Percentiles rank a stretch among this genome's conserved stretches.
phyloP scores from a whole-genome alignment of 2,888 invertebrate species.

The Tupiocoris notatus region DNA sequence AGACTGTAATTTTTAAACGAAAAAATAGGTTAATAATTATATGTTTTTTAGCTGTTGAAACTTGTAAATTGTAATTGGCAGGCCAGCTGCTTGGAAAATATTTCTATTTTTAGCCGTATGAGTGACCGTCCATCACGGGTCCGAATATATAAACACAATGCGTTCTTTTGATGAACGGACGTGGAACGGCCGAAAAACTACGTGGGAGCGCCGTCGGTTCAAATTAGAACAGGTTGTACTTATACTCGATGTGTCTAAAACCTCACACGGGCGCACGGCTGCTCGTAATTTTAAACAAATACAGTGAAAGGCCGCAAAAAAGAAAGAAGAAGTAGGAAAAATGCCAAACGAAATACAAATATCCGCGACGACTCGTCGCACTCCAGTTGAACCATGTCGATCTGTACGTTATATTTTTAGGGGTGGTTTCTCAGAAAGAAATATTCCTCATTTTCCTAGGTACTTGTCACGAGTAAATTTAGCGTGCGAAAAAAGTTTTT shows the following conservation, averaged over 20 bases:
- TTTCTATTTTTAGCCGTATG: too few relatives aligned
- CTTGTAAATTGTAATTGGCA: too few relatives aligned
- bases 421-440: too few relatives aligned
- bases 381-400: neutral
- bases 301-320: neutral
- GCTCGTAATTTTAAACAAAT: neutral
- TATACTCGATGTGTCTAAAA: neutral
- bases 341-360: neutral
- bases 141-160: neutral
- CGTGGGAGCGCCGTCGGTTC: neutral
- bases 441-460: too few relatives aligned
- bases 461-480: too few relatives aligned
- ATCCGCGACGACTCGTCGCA: neutral
- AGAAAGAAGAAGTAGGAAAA: neutral
- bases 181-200: neutral
- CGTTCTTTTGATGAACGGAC: neutral
- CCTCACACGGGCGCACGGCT: neutral
- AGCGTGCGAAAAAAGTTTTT: too few relatives aligned
- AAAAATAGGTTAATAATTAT: too few relatives aligned
- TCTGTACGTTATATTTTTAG: too few relatives aligned
- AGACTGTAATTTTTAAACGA: too few relatives aligned
- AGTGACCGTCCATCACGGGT: too few relatives aligned
- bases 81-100: too few relatives aligned
- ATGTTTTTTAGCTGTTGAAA: too few relatives aligned
- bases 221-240: neutral